Conservation (phyloP, 2,797 vertebrate genomes). For the Falco biarmicus region DNA sequence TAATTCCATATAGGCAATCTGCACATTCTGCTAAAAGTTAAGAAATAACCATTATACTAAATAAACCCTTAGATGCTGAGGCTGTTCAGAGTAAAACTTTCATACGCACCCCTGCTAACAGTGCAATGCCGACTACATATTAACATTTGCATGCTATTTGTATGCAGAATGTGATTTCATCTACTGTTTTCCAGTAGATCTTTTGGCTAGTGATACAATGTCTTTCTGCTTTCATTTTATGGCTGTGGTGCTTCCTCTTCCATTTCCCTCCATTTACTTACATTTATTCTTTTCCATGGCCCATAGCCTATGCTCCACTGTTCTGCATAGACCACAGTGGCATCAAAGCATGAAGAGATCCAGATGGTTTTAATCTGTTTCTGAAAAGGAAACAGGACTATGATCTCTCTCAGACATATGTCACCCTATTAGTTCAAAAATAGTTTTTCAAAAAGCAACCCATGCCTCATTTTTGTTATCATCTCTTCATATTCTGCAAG, state of each 20-base stretch:
- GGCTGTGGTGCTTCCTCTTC: background rate
- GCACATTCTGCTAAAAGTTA: background rate
- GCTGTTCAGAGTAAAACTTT: background rate
- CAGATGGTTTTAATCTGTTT: background rate
- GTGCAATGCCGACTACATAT: background rate
- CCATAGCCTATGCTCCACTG: accelerated
- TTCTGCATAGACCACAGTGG: background rate
- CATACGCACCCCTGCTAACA: background rate
- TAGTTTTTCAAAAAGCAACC: background rate
- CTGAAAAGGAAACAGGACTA: background rate
- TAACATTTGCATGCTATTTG: background rate
- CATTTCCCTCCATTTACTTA: background rate
- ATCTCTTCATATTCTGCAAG: background rate
- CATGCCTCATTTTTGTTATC: background rate
- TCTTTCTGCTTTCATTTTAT: background rate
- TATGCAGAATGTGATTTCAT: background rate
- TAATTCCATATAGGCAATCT: background rate
- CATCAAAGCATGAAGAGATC: background rate
- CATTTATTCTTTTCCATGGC: background rate
- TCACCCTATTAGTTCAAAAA: background rate
- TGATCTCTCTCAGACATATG: background rate
- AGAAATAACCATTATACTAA: background rate
- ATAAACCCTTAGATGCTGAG: background rate
- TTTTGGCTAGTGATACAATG: background rate
- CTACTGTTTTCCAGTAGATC: background rate